Percentiles rank a stretch among this genome's conserved stretches.
phyloP scores from a whole-genome alignment of 2,797 vertebrate species.

The Acropternis orthonyx region DNA sequence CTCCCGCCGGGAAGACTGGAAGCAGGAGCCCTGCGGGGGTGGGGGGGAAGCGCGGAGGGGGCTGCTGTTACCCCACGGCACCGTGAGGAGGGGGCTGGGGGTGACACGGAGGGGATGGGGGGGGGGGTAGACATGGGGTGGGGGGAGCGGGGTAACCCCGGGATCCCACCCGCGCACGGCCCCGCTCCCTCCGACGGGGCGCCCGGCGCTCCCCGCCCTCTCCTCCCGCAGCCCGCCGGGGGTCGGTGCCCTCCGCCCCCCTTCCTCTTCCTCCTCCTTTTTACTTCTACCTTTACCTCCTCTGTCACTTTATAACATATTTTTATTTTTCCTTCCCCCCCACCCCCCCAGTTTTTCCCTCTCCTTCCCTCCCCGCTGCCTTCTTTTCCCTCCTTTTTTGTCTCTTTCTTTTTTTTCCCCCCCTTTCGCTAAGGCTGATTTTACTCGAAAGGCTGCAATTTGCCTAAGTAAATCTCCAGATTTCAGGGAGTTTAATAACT shows the following conservation, averaged over 20 bases:
- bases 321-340: neutral
- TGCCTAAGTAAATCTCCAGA: constrained; percentile 64
- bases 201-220: neutral
- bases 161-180: neutral
- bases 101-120: too few species aligned
- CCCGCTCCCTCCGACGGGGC: neutral
- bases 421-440: neutral
- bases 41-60: too few species aligned
- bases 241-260: neutral
- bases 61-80: neutral
- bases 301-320: neutral
- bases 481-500: constrained; percentile 56
- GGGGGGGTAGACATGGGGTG: neutral
- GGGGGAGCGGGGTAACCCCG: neutral
- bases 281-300: neutral
- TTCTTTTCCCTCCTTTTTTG: neutral
- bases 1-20: constrained; percentile 91
- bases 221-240: neutral
- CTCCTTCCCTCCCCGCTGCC: too few species aligned
- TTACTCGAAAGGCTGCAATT: neutral
- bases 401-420: too few species aligned
- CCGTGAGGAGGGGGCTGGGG: neutral
- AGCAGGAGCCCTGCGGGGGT: constrained; percentile 83
- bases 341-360: neutral
- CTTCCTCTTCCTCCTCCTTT: neutral